Conservation (phyloP, 1,140 invertebrate species). For the Sinella curviseta region DNA sequence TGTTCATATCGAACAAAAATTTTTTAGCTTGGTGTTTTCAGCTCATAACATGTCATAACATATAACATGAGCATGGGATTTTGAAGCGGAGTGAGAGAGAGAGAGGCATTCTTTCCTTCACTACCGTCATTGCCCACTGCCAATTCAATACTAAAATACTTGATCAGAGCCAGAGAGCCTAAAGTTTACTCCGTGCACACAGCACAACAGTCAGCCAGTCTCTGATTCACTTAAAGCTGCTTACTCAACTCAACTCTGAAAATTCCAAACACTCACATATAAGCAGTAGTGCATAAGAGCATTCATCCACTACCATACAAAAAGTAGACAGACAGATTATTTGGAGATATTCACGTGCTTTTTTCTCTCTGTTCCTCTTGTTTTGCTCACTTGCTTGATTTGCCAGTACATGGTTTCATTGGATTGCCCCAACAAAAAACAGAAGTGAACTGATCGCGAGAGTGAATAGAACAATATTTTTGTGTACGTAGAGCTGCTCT, state of each 20-base stretch:
- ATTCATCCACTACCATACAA: not conserved
- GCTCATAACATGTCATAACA: too few relatives aligned
- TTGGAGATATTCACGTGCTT: constrained; percentile 20
- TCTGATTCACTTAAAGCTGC: constrained; percentile 20
- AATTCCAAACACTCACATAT: too few relatives aligned
- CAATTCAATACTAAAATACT: not conserved
- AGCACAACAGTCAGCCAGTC: not conserved
- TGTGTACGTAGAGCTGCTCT: constrained; percentile 7
- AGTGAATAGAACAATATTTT: not conserved
- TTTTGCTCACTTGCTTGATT: not conserved
- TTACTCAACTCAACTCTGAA: constrained; percentile 3
- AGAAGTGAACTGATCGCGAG: not conserved
- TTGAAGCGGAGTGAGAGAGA: too few relatives aligned
- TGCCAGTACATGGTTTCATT: not conserved
- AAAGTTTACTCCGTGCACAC: not conserved
- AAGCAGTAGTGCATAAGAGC: not conserved
- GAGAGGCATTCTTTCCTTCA: too few relatives aligned
- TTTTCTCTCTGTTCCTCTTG: not conserved
- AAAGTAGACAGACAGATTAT: not conserved
- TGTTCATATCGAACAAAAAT: too few relatives aligned
- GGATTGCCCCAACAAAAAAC: constrained; percentile 13
- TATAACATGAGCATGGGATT: too few relatives aligned
- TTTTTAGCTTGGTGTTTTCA: too few relatives aligned
- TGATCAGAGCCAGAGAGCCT: not conserved
- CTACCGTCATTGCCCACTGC: too few relatives aligned